phyloP scores from a whole-genome alignment of 2,113 vertebrate genomes.

The Machaerirhynchus nigripectus region DNA sequence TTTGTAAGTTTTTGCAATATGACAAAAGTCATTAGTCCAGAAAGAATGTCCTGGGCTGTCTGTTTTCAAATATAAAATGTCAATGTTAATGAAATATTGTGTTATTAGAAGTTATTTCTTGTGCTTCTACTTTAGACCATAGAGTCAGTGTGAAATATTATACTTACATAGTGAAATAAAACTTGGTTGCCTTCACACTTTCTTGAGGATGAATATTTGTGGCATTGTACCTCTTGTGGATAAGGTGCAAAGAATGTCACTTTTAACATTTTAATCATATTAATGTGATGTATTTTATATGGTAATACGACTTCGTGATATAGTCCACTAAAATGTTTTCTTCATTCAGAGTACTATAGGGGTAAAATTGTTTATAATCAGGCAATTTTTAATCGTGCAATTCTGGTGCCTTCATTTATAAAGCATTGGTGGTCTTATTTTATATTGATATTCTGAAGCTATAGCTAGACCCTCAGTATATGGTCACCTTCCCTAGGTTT shows the following conservation, averaged over 20 bases:
- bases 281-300: slow-evolving; percentile 12
- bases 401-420: not conserved
- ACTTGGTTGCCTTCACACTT: not conserved
- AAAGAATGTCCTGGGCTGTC: not conserved
- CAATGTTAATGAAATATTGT: not conserved
- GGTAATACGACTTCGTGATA: not conserved
- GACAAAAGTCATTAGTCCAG: not conserved
- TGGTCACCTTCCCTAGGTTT: not conserved
- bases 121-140: not conserved
- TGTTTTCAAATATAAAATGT: not conserved
- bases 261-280: slow-evolving; percentile 19
- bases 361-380: not conserved
- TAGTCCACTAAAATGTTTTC: not conserved
- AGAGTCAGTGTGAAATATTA: not conserved
- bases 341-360: not conserved
- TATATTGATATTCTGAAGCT: not conserved
- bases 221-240: not conserved
- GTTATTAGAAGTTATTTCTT: not conserved
- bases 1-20: not conserved
- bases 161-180: not conserved
- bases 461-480: not conserved
- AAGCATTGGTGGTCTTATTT: not conserved
- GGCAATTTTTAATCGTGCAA: not conserved
- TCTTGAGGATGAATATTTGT: not conserved
- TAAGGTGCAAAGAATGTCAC: not conserved